Base-by-base conservation (phyloP, 2,797 vertebrate species). In the Lutjanus argentimaculatus region DNA sequence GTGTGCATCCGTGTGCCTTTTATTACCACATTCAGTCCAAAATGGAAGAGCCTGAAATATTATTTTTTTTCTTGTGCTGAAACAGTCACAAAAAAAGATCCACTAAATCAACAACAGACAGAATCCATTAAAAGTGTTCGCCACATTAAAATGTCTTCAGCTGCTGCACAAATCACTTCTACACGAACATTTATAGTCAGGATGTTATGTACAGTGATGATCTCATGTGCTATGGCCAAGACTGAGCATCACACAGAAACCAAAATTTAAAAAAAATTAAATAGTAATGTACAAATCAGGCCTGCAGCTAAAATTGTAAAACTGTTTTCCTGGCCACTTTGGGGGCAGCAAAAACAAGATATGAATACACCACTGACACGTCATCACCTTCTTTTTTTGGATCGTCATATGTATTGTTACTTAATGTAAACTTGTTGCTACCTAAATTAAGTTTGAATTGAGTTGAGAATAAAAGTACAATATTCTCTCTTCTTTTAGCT, bases 61-160 rank as follows among this genome's bases (percentile, higher is more conserved):
- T n/a, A 45, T 36, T 75, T 72, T 58, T 21, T 11, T 1, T 19
- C 19, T 36, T 63, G 46, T 22, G 8, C 57, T 59, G 17, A 40
- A 71, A 71, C 30, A 59, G 40, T 51, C 21, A 65, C 43, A 77
- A 16, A 58, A 22, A 70, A 36, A 62, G 19, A 66, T 53, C 46
- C 61, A 40, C 62, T 71, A 53, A 80, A 76, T 80, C 77, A 81
- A 46, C 30, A 56, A 46, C 43, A 65, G 64, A 66, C 67, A 63
- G 55, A 77, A 67, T 16, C 16, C 75, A 75, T 75, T 70, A 63
- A 70, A 75, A 74, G 80, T 65, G 40, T 15, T 67, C 7, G 36
- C 56, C 43, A 40, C 71, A 67, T 74, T 79, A 59, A 72, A 73
- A 81, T 66, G 58, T 71, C 52, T 49, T 48, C 58, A 48, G 75